Conservation (phyloP, 2,888 invertebrate genomes). For the Chrysina gloriosa region DNA sequence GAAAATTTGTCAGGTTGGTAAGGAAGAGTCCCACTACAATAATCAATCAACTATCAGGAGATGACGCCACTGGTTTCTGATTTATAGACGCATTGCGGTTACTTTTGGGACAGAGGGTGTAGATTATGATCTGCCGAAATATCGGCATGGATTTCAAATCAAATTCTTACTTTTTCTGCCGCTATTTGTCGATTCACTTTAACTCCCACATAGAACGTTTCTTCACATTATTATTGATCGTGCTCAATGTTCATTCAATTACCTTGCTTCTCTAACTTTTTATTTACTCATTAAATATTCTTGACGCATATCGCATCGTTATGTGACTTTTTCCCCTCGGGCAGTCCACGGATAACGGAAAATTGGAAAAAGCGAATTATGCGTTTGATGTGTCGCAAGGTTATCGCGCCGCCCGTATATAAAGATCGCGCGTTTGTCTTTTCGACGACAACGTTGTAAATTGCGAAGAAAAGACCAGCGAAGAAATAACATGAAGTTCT, state of each 20-base stretch:
- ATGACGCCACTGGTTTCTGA: too few species aligned
- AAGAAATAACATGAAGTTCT: slow-evolving; percentile 54
- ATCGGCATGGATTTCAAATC: too few species aligned
- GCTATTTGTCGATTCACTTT: too few species aligned
- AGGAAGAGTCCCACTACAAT: too few species aligned
- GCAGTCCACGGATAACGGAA: slow-evolving; percentile 18
- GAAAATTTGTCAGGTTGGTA: too few species aligned
- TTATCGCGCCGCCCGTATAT: slow-evolving; percentile 25
- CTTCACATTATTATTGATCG: background rate
- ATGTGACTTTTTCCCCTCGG: background rate
- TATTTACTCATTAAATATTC: background rate
- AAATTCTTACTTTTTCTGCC: too few species aligned
- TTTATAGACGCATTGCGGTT: too few species aligned
- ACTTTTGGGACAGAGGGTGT: too few species aligned
- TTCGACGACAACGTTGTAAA: slow-evolving; percentile 8
- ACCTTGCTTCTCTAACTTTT: background rate
- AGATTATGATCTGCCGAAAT: too few species aligned
- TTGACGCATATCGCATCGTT: background rate
- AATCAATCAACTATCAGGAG: too few species aligned
- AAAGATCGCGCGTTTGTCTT: slow-evolving; percentile 26
- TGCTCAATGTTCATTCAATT: background rate
- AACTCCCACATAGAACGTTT: too few species aligned
- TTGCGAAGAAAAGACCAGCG: slow-evolving; percentile 9
- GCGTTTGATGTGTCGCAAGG: slow-evolving; percentile 28
- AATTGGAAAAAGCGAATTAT: slow-evolving; percentile 18